Evolutionary conservation across 1,140 invertebrate species (phyloP).

Genomic region (Drosophila varians): DNA sequence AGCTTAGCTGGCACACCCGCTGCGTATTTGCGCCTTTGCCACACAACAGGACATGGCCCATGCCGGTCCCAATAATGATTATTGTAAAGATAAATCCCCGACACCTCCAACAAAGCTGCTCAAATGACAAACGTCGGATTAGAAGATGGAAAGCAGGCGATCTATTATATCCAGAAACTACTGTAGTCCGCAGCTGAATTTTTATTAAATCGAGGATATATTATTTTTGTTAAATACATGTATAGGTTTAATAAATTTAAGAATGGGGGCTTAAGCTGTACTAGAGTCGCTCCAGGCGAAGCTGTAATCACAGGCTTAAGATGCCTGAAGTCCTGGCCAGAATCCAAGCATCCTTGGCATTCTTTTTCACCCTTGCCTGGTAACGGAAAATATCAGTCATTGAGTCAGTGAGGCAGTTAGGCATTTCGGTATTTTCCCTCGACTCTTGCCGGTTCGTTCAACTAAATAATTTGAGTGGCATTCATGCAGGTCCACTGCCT

Average conservation of each 20-base stretch:
- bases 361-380: slow-evolving; percentile 42
- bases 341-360: not conserved
- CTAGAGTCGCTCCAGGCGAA: not conserved
- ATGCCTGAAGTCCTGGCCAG: slow-evolving; percentile 1
- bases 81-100: slow-evolving; percentile 80
- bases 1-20: slow-evolving; percentile 73
- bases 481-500: slow-evolving; percentile 77
- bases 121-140: slow-evolving; percentile 77
- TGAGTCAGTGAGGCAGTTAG: slow-evolving; percentile 54
- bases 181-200: not conserved
- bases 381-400: slow-evolving; percentile 69
- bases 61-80: slow-evolving; percentile 73
- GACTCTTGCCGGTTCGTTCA: slow-evolving; percentile 83
- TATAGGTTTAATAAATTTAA: not conserved
- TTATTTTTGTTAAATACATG: not conserved
- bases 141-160: slow-evolving; percentile 1
- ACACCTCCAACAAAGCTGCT: slow-evolving; percentile 78
- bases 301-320: slow-evolving; percentile 4
- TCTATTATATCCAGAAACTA: not conserved
- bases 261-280: not conserved
- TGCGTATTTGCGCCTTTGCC: slow-evolving; percentile 79
- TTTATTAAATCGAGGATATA: not conserved
- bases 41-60: slow-evolving; percentile 38
- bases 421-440: slow-evolving; percentile 46
- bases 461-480: slow-evolving; percentile 83